A percentile compares a stretch with the other conserved stretches of the same genome.
These are phyloP conservation scores for Heliconius sara DNA, from an alignment of 2,888 invertebrate genomes.

Conservation along the genomic window DNA sequence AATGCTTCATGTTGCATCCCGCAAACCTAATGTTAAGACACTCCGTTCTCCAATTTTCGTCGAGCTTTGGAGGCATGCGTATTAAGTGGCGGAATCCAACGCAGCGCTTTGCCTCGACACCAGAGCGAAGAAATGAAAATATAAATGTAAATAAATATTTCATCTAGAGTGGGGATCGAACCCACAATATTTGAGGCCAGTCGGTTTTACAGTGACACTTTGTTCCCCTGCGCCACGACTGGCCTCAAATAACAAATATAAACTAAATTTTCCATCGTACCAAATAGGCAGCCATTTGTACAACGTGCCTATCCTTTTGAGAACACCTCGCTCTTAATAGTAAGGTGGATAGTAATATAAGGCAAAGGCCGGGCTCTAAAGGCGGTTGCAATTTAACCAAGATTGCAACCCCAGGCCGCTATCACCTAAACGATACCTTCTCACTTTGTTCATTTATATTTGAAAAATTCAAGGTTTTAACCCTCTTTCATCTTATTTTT, in stretches of 20 bases:
- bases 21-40: no score
- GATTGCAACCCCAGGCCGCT: slow-evolving; percentile 22
- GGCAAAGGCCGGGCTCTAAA: slow-evolving; percentile 19
- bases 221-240: no score
- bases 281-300: slow-evolving; percentile 19
- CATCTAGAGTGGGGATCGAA: no score
- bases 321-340: slow-evolving; percentile 25
- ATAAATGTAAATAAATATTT: no score
- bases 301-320: slow-evolving; percentile 15
- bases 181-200: no score
- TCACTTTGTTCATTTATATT: slow-evolving; percentile 9
- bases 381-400: slow-evolving; percentile 23
- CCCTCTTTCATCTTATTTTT: neutral
- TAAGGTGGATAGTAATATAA: slow-evolving; percentile 19
- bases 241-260: neutral
- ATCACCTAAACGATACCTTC: slow-evolving; percentile 12
- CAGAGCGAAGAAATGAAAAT: no score
- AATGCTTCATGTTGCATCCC: no score
- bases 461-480: neutral
- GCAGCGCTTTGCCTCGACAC: no score
- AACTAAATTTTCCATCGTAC: neutral
- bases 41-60: no score
- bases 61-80: no score
- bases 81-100: no score
- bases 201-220: no score